Evolutionary conservation across 2,113 vertebrate species (phyloP), one percentile per base, ranked within the genome.

Genomic region (Holacanthus passer): DNA sequence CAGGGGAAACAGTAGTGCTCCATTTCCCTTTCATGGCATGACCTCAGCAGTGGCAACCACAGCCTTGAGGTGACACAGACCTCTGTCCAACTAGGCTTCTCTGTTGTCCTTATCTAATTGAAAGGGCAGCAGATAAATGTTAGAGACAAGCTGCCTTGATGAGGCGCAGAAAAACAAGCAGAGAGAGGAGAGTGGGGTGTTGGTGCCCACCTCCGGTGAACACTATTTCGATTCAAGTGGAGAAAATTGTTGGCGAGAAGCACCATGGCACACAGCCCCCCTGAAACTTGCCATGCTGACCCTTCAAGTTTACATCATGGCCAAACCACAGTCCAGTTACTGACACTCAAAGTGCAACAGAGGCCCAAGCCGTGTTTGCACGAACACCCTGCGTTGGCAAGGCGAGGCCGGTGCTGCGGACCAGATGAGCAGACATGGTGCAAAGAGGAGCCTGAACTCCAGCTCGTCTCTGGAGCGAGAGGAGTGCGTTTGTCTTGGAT

Each of bases 81-180:
- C 85, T 84, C 91, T 62, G 84, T 85, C 69, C 89, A 87, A 90
- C 94, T 50, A 88, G 86, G 85, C 89, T 82, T 83, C 86, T 94
- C 90, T 94, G 93, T 94, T 91, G 91, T 81, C 75, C 77, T 79
- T 95, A 95, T 95, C 94, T 89, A 88, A 91, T 87, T 89, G 79
- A 93, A 92, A 93, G 91, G 90, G 90, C 93, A 92, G 89, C 87
- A 93, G 95, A 95, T 95, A 95, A 93, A 88, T 55, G 8, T 75
- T 76, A 56, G 68, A 91, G 91, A 93, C 89, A 88, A 89, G 91
- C 78, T 73, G 84, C 73, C 84, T 77, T 27, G 78, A 65, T 82
- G 84, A 79, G 68, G 74, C 56, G 63, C 85, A 80, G 79, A 83
- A 88, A 90, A 83, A 81, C 58, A 84, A 84, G 71, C 79, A 62